Evolutionary conservation across 2,888 invertebrate genomes (phyloP).

Genomic region (Lordiphosa fenestrarum): DNA sequence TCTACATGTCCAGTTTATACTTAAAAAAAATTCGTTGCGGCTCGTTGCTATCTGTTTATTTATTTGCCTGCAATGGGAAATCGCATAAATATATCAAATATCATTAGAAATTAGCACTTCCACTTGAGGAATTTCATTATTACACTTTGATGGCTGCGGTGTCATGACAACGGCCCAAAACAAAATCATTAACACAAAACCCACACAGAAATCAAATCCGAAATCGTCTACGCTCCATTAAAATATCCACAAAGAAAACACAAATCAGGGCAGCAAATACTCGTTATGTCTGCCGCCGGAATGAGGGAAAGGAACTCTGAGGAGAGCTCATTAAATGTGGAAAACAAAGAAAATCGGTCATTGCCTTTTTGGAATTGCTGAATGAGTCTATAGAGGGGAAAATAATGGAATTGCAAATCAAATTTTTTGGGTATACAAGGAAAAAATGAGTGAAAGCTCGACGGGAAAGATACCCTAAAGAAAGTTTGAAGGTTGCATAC

Average conservation of each 20-base stretch:
- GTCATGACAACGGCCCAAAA: constrained; percentile 39
- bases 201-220: constrained; percentile 7
- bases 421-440: too few species aligned
- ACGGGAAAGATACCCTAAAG: too few species aligned
- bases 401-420: too few species aligned
- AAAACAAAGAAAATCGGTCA: constrained; percentile 9
- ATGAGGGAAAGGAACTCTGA: background rate
- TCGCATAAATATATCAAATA: constrained; percentile 23
- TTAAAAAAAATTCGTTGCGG: constrained; percentile 18
- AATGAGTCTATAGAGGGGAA: too few species aligned
- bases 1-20: constrained; percentile 14
- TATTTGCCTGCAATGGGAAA: constrained; percentile 9
- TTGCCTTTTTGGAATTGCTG: constrained; percentile 4
- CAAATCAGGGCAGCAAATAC: constrained; percentile 2
- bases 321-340: constrained; percentile 8
- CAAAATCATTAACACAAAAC: constrained; percentile 47
- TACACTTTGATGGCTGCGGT: constrained; percentile 6
- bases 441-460: too few species aligned
- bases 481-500: too few species aligned
- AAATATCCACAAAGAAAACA: constrained; percentile 4
- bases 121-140: constrained; percentile 22
- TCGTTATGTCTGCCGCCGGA: background rate
- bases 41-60: constrained; percentile 21
- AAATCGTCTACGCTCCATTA: constrained; percentile 7
- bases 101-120: constrained; percentile 38